Evolutionary conservation across 2,797 vertebrate species (phyloP).

Genomic region (Pitangus sulphuratus): DNA sequence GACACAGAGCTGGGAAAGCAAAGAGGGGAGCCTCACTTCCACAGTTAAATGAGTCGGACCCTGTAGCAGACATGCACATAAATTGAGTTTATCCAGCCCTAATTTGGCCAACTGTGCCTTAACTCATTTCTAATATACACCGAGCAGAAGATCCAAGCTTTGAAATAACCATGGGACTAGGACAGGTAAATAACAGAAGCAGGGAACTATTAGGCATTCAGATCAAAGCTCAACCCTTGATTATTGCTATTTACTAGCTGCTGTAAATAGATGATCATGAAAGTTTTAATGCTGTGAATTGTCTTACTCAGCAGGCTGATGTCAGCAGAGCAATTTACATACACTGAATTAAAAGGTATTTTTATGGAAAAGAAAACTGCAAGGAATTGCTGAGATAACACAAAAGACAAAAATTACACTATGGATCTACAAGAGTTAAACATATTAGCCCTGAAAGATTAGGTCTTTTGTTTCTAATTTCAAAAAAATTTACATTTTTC

Average conservation of each 20-base stretch:
- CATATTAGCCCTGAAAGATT: not conserved
- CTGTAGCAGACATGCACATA: not conserved
- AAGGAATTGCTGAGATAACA: conserved; percentile 60
- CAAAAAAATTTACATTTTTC: conserved; percentile 31
- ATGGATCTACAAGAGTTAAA: not conserved
- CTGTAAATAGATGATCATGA: conserved; percentile 53
- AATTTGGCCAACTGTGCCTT: not conserved
- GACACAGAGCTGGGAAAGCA: not conserved
- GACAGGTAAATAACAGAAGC: conserved; percentile 58
- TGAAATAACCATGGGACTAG: not conserved
- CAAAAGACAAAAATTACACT: not conserved
- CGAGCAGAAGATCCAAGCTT: not conserved
- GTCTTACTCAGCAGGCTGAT: conserved; percentile 71
- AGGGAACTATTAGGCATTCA: conserved; percentile 23
- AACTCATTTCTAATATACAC: not conserved
- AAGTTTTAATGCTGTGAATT: conserved; percentile 67
- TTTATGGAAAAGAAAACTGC: conserved; percentile 34
- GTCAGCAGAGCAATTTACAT: conserved; percentile 65
- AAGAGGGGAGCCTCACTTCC: not conserved
- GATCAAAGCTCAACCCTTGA: conserved; percentile 42
- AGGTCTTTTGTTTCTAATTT: conserved; percentile 53
- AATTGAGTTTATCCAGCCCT: not conserved
- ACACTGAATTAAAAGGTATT: conserved; percentile 65
- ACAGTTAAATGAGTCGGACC: not conserved
- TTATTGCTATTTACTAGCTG: conserved; percentile 48